Conservation (phyloP, 2,888 invertebrate species). For the Campoplex capitator region DNA sequence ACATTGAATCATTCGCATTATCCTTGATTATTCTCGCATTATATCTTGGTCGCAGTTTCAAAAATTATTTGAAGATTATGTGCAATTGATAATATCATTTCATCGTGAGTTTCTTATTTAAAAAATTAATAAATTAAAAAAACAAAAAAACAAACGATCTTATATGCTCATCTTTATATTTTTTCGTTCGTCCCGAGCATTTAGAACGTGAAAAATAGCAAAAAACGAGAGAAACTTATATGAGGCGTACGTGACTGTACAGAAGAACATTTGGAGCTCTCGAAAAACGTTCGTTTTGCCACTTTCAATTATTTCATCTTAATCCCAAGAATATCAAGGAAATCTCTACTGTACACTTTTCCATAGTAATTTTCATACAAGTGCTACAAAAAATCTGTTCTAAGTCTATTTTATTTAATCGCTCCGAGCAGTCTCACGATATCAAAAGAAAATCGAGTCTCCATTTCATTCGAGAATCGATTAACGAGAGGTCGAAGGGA, state of each 20-base stretch:
- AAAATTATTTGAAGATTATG: not conserved
- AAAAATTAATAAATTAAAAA: not conserved
- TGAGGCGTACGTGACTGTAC: conserved; percentile 26
- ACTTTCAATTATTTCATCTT: conserved; percentile 14
- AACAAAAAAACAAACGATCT: not conserved
- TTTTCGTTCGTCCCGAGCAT: not conserved
- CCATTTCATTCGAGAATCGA: not conserved
- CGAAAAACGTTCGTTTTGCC: conserved; percentile 25
- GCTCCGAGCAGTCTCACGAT: conserved; percentile 38
- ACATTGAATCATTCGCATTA: not conserved
- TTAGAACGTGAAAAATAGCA: conserved; percentile 25
- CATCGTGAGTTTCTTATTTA: not conserved
- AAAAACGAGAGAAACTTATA: conserved; percentile 17
- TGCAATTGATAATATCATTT: not conserved
- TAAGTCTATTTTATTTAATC: conserved; percentile 45
- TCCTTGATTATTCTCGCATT: not conserved
- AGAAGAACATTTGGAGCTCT: conserved; percentile 37
- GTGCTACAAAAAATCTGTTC: conserved; percentile 60
- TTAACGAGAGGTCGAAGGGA: conserved; percentile 32
- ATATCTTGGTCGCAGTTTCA: not conserved
- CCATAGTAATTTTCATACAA: conserved; percentile 62
- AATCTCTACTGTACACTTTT: conserved; percentile 66
- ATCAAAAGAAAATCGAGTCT: conserved; percentile 16
- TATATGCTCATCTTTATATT: not conserved
- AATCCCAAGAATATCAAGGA: conserved; percentile 30